Evolutionary conservation across 2,113 vertebrate species (phyloP).

Genomic region (Pagrus major): DNA sequence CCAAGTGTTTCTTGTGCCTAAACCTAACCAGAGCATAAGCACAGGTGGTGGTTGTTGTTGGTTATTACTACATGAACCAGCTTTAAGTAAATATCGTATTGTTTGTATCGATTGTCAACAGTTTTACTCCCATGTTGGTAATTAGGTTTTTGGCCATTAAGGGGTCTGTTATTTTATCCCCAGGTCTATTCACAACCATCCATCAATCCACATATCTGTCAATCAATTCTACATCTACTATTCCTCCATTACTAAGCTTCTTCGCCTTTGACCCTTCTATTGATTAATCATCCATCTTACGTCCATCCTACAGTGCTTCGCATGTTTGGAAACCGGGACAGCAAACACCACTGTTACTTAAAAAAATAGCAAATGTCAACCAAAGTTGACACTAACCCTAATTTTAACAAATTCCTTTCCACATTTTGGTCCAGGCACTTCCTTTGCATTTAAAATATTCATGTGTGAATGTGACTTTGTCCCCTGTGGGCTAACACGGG

Average conservation of each 20-base stretch:
- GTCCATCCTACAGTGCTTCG: neutral
- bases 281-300: neutral
- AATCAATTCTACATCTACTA: neutral
- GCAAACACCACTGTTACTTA: neutral
- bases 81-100: neutral
- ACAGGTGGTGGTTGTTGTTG: too few relatives aligned
- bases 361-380: neutral
- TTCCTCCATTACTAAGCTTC: neutral
- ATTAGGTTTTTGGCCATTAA: neutral
- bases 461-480: neutral
- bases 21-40: too few relatives aligned
- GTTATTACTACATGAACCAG: neutral
- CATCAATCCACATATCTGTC: neutral
- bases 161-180: neutral
- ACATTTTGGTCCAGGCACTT: neutral
- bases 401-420: neutral
- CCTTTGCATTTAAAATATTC: conserved; percentile 15
- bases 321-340: neutral
- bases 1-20: too few relatives aligned
- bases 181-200: neutral
- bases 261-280: neutral
- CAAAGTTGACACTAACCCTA: neutral
- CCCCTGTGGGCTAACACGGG: neutral
- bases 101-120: neutral
- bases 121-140: neutral